A percentile compares a stretch with the other conserved stretches of the same genome.
Conservation (phyloP, 2,888 invertebrate genomes). For the Nemurella pictetii region DNA sequence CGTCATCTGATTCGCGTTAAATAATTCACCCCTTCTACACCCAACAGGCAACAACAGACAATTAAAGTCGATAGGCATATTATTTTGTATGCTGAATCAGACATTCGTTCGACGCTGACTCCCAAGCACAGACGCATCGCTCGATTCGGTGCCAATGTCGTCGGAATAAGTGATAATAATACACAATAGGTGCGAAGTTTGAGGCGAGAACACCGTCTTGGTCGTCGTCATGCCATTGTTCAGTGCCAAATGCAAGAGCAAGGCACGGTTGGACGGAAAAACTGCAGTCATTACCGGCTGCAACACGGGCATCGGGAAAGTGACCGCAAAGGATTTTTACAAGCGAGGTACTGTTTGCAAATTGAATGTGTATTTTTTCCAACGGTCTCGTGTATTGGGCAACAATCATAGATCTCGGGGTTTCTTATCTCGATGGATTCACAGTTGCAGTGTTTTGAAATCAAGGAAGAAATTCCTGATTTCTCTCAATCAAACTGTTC, state of each 20-base stretch:
- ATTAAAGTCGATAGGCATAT: neutral
- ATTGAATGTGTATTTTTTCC: too few relatives aligned
- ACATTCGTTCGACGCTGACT: neutral
- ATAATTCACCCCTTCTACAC: neutral
- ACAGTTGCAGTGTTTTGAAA: too few relatives aligned
- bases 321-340: constrained; percentile 48
- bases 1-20: neutral
- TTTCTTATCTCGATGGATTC: too few relatives aligned
- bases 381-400: too few relatives aligned
- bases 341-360: constrained; percentile 46
- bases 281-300: constrained; percentile 55
- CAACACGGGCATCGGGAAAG: constrained; percentile 49
- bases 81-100: neutral
- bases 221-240: constrained; percentile 28
- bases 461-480: too few relatives aligned
- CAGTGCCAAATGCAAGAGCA: constrained; percentile 36
- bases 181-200: neutral
- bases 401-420: too few relatives aligned
- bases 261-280: constrained; percentile 50
- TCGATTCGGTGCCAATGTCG: neutral
- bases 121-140: neutral
- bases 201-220: neutral
- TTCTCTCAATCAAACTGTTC: too few relatives aligned
- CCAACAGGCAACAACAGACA: too few relatives aligned
- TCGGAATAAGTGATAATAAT: neutral